A percentile compares a stretch with the other conserved stretches of the same genome.
phyloP scores from a whole-genome alignment of 2,113 vertebrate genomes.

The Rhizomys pruinosus region DNA sequence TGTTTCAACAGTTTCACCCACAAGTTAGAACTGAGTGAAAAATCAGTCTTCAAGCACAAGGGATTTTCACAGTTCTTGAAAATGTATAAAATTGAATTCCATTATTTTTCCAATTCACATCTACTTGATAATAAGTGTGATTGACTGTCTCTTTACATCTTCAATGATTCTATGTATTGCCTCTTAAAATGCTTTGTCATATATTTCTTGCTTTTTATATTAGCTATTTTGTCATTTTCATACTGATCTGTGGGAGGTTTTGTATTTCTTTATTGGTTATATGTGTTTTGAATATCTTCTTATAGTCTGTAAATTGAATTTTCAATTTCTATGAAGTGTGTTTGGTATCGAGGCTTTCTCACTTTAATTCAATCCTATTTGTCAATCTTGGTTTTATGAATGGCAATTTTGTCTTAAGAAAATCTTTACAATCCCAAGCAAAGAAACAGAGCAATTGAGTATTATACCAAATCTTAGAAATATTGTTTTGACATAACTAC shows the following conservation, averaged over 20 bases:
- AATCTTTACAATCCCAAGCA: background rate
- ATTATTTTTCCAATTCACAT: slow-evolving; percentile 29
- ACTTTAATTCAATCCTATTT: slow-evolving; percentile 18
- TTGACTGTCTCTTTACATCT: background rate
- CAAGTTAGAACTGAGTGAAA: background rate
- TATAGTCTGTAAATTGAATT: slow-evolving; percentile 2
- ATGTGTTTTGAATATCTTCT: background rate
- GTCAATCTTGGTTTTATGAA: slow-evolving; percentile 11
- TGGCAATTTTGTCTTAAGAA: background rate
- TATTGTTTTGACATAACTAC: background rate
- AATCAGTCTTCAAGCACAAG: background rate
- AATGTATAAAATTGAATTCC: slow-evolving; percentile 35
- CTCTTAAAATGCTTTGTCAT: background rate
- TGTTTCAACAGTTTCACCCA: background rate
- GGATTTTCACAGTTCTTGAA: background rate
- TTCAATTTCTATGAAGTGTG: slow-evolving; percentile 36
- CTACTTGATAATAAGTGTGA: slow-evolving; percentile 49
- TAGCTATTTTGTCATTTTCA: slow-evolving; percentile 42
- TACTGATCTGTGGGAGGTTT: background rate
- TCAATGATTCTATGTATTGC: background rate
- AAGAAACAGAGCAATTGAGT: background rate
- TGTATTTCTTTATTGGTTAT: slow-evolving; percentile 42
- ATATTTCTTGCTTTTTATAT: slow-evolving; percentile 43
- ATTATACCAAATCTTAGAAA: background rate
- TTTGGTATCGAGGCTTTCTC: background rate